These are phyloP conservation scores for Tupaia tana DNA, from an alignment of 2,113 vertebrate species.

Conservation along the genomic window DNA sequence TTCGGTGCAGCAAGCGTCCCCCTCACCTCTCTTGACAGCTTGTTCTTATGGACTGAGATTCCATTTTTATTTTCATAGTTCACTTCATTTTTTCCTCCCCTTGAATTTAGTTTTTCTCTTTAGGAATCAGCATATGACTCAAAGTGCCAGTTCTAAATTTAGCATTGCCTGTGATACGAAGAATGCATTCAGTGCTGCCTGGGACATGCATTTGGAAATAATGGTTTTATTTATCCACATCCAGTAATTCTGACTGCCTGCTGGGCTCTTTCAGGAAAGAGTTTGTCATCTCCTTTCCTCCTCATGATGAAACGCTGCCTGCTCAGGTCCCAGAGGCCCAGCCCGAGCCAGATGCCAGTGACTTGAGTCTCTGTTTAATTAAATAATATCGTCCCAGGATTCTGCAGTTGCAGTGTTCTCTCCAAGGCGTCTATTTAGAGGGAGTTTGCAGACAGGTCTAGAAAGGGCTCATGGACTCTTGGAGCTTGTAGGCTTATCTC, in stretches of 20 bases:
- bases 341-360: conserved; percentile 78
- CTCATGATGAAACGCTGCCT: conserved; percentile 84
- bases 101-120: conserved; percentile 80
- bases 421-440: conserved; percentile 28
- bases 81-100: conserved; percentile 61
- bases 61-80: conserved; percentile 78
- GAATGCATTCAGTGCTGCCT: conserved; percentile 76
- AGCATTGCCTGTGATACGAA: conserved; percentile 72
- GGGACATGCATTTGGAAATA: conserved; percentile 81
- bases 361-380: conserved; percentile 83
- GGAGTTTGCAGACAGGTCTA: conserved; percentile 29
- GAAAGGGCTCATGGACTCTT: background rate
- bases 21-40: conserved; percentile 59
- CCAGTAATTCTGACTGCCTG: conserved; percentile 77
- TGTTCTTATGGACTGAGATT: conserved; percentile 13
- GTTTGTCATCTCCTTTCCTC: conserved; percentile 83
- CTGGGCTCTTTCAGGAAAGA: conserved; percentile 84
- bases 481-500: background rate
- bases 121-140: conserved; percentile 79
- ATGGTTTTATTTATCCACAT: conserved; percentile 79
- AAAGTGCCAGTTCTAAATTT: conserved; percentile 79
- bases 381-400: conserved; percentile 75
- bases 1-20: background rate
- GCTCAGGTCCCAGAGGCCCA: conserved; percentile 72
- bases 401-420: conserved; percentile 32